Evolutionary conservation across 2,888 invertebrate genomes (phyloP), one percentile per base, ranked within the genome.

Genomic region (Leptura quadrifasciata): DNA sequence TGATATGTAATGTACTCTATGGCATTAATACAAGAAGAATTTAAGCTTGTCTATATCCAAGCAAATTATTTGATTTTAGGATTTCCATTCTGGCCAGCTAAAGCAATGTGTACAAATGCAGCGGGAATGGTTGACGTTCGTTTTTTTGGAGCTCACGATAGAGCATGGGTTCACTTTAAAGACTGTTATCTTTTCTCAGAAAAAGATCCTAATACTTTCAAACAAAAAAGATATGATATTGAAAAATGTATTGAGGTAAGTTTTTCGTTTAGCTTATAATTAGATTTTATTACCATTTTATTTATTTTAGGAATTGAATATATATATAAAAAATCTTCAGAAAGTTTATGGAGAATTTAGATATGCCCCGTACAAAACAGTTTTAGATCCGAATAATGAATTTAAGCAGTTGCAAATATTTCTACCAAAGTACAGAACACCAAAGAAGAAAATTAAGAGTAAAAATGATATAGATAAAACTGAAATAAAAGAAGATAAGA

Each of bases 1-100:
- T n/a, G n/a, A n/a, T n/a, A n/a, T n/a, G n/a, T n/a, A n/a, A n/a
- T n/a, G n/a, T n/a, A n/a, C n/a, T n/a, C n/a, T n/a, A n/a, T n/a
- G n/a, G n/a, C n/a, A n/a, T n/a, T n/a, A n/a, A n/a, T n/a, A n/a
- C n/a, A n/a, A n/a, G n/a, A n/a, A n/a, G n/a, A n/a, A n/a, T n/a
- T n/a, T n/a, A n/a, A n/a, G 47, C 47, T 10, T 47, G 5, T 15
- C 15, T 15, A 52, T 67, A 57, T 9, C 21, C 20, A 57, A 57
- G 15, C 3, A 17, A 55, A 10, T 18, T 2, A 58, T 20, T 60
- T 57, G 55, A 72, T 82, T 86, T 27, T 84, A 92, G 92, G 97
- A 12, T 98, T 98, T 86, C 98, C 98, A 0, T 98, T 95, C 89
- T 99, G 98, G 98, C 98, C 98, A 0, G 98, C 97, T 0, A 98